These are phyloP conservation scores for Carassius gibelio DNA, from an alignment of 2,113 vertebrate species.

Conservation along the genomic window DNA sequence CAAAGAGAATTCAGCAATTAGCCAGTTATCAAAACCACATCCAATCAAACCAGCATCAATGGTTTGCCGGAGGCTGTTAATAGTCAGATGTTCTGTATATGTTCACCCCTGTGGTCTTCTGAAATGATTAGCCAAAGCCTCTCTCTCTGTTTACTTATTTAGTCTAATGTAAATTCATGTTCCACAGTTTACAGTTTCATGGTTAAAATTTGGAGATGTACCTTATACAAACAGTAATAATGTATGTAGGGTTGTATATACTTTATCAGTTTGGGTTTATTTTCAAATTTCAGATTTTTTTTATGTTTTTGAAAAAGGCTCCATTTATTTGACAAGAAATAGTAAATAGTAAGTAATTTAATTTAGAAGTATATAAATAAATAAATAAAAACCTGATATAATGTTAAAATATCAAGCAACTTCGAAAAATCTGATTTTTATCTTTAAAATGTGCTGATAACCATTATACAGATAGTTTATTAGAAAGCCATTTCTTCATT, in stretches of 20 bases:
- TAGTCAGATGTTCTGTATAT: conserved; percentile 8
- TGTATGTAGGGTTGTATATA: not conserved
- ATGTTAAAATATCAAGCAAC: too few species aligned
- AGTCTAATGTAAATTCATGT: not conserved
- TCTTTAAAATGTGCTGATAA: too few species aligned
- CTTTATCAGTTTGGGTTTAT: not conserved
- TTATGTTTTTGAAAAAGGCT: not conserved
- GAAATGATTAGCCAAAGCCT: not conserved
- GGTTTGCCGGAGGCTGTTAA: conserved; percentile 26
- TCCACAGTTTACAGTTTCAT: not conserved
- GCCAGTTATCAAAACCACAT: conserved; percentile 27
- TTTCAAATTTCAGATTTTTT: not conserved
- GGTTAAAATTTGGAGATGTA: not conserved
- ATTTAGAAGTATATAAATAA: too few species aligned
- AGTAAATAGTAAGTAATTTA: not conserved
- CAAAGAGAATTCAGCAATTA: conserved; percentile 40
- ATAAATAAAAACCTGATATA: too few species aligned
- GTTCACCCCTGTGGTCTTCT: conserved; percentile 1
- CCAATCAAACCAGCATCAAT: conserved; percentile 29
- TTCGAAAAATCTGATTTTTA: too few species aligned
- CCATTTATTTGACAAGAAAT: not conserved
- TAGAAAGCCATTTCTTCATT: too few species aligned
- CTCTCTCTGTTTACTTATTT: not conserved
- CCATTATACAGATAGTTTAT: too few species aligned
- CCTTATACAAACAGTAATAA: not conserved